Base-by-base conservation (phyloP, 2,113 vertebrate genomes). In the Halichoerus grypus region DNA sequence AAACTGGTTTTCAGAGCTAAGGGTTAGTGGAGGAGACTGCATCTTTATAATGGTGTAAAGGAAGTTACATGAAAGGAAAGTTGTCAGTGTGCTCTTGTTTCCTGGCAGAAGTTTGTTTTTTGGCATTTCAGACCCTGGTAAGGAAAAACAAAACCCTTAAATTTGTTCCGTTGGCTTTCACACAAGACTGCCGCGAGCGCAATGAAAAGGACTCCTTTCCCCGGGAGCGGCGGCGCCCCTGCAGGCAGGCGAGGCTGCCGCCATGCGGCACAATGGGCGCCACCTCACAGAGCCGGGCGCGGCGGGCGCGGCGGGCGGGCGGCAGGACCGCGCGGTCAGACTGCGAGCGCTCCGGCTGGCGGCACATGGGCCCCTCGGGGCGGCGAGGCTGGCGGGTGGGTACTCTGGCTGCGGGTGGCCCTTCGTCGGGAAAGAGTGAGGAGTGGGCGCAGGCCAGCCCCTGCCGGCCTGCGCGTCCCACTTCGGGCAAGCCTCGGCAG, bases 321-420 rank as follows among this genome's bases (percentile, higher is more conserved):
- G 13, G 57, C 21, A 16, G 51, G 15, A 5, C 8, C 42, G 4
- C 39, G 36, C 16, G 46, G 26, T 2, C 71, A 14, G 14, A 6
- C 21, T 3, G n/a, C 81, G 3, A 12, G n/a, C 4, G 31, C 76
- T 13, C 19, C 3, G 19, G 39, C 61, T 1, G 46, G 46, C 18
- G 2, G 42, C 96, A 92, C 94, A 55, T 61, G 96, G 95, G 95
- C 91, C 81, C 96, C 74, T 88, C 46, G 69, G 94, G 96, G 91
- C 81, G 4, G 87, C 93, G 53, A 96, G 81, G 92, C 61, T 42
- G 15, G 65, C 22, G 46, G 97, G 93, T 86, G 95, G 92, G 97
- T 72, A 21, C 53, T 0, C 7, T 7, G 31, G 80, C 28, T 1
- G 57, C 28, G 22, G 46, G 42, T 9, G 13, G 15, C 51, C 26